Evolutionary conservation across 2,888 invertebrate species (phyloP).

Genomic region (Pammene aurita): DNA sequence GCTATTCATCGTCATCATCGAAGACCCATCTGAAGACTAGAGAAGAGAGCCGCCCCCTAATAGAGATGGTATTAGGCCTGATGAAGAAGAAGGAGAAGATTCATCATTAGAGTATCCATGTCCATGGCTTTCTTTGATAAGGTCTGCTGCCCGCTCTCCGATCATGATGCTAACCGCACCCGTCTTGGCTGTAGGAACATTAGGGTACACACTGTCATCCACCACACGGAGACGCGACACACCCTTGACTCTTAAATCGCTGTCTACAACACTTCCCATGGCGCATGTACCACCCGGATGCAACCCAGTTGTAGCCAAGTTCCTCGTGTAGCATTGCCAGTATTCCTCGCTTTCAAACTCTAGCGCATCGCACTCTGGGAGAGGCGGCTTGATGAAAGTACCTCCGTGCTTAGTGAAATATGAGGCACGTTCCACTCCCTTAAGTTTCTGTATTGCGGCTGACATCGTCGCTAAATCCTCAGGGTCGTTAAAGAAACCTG

Average conservation of each 20-base stretch:
- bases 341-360: constrained; percentile 76
- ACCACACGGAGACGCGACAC: constrained; percentile 43
- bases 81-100: no score
- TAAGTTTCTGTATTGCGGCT: constrained; percentile 8
- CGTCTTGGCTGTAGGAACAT: constrained; percentile 42
- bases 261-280: constrained; percentile 42
- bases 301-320: constrained; percentile 79
- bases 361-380: constrained; percentile 71
- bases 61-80: no score
- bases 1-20: no score
- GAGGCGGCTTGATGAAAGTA: constrained; percentile 36
- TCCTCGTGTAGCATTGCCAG: constrained; percentile 81
- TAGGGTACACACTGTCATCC: constrained; percentile 44
- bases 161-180: constrained; percentile 44
- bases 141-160: constrained; percentile 45
- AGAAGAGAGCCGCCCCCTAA: no score
- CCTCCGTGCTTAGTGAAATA: constrained; percentile 13
- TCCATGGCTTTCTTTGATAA: constrained; percentile 39
- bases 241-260: constrained; percentile 40
- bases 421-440: constrained; percentile 6
- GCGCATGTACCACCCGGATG: constrained; percentile 64
- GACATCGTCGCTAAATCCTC: constrained; percentile 29
- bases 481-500: constrained; percentile 26
- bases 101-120: no score
- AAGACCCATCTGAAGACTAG: no score